phyloP scores from a whole-genome alignment of 2,888 invertebrate genomes.

The Hecatera dysodea region DNA sequence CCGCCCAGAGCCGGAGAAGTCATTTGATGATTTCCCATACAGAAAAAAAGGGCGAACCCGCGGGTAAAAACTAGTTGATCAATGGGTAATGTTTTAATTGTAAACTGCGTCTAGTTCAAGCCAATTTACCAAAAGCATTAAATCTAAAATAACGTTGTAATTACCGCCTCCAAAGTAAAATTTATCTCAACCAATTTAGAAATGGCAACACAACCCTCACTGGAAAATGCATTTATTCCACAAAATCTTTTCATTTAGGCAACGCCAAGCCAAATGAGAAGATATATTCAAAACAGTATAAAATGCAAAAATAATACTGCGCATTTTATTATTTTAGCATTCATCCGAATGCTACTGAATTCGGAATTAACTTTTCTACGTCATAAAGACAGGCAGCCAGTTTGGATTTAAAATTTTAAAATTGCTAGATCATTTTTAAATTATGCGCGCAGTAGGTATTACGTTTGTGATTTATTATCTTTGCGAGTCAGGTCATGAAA shows the following conservation, averaged over 20 bases:
- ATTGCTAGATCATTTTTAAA: constrained; percentile 18
- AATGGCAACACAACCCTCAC: neutral
- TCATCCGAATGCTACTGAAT: constrained; percentile 38
- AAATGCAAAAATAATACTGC: constrained; percentile 37
- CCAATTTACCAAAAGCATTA: no score
- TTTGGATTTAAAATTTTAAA: constrained; percentile 32
- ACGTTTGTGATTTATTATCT: constrained; percentile 14
- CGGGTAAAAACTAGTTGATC: no score
- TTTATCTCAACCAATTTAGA: neutral
- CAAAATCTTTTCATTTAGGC: constrained; percentile 9
- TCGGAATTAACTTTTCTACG: constrained; percentile 43
- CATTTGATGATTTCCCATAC: no score
- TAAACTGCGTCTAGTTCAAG: no score
- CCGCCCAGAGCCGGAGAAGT: no score
- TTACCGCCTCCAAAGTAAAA: neutral
- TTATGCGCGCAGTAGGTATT: neutral
- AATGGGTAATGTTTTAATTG: no score
- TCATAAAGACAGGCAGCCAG: constrained; percentile 15
- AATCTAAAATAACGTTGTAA: neutral
- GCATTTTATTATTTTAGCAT: constrained; percentile 42
- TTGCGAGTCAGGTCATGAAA: neutral
- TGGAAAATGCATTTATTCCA: constrained; percentile 2
- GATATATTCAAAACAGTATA: constrained; percentile 18
- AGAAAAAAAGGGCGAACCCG: no score
- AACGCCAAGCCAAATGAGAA: constrained; percentile 11